phyloP scores from a whole-genome alignment of 2,888 invertebrate species.

The Hyalella azteca region DNA sequence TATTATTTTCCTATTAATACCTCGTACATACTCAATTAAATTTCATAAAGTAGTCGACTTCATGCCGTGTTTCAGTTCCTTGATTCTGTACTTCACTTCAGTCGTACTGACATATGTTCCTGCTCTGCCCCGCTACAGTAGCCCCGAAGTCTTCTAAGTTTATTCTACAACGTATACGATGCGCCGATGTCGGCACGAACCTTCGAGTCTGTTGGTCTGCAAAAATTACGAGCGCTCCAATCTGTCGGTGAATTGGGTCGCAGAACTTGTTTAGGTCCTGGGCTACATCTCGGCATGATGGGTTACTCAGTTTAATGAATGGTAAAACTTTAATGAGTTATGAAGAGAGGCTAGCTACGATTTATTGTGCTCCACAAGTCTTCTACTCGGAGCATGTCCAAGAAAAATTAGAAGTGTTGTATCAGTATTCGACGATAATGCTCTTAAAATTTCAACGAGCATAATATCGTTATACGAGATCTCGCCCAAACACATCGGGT shows the following conservation, averaged over 20 bases:
- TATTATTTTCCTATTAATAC: no score
- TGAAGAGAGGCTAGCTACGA: constrained; percentile 13
- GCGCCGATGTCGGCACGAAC: background rate
- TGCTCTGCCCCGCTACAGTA: background rate
- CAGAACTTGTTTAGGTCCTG: constrained; percentile 28
- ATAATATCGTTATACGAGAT: no score
- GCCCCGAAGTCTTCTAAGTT: constrained; percentile 18
- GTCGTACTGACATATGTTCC: no score
- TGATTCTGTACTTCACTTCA: no score
- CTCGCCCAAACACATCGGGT: no score
- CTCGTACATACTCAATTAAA: no score
- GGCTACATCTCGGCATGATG: constrained; percentile 25
- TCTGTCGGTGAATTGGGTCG: constrained; percentile 33
- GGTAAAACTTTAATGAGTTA: constrained; percentile 37
- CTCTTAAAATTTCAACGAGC: no score
- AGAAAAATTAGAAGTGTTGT: no score
- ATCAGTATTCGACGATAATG: no score
- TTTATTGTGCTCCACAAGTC: background rate
- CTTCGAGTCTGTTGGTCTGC: constrained; percentile 1
- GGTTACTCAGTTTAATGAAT: constrained; percentile 34
- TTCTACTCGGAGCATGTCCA: constrained; percentile 18
- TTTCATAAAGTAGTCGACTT: no score
- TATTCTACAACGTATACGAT: background rate
- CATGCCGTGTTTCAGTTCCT: no score
- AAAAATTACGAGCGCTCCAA: constrained; percentile 27